Percentiles rank a stretch among this genome's conserved stretches.
Conservation (phyloP, 2,888 invertebrate species). For the Netelia fuscicornis region DNA sequence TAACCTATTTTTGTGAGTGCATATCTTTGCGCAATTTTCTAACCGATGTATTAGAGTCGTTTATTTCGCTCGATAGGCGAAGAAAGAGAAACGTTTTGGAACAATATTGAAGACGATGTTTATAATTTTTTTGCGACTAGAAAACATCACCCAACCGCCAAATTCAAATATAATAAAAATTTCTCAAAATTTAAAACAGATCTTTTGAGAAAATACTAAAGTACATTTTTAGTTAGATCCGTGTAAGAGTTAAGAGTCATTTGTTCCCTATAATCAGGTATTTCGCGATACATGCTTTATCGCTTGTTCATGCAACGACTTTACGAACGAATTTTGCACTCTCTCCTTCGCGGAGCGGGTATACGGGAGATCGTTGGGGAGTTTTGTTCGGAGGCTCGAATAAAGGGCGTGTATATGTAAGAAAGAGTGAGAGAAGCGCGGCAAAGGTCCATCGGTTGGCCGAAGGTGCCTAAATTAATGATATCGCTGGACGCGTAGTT, state of each 20-base stretch:
- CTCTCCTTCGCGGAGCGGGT: not conserved
- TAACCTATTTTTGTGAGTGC: no score
- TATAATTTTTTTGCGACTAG: no score
- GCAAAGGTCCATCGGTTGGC: constrained; percentile 72
- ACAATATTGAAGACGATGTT: no score
- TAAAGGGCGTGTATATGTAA: constrained; percentile 59
- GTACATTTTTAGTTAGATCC: not conserved
- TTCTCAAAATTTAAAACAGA: no score
- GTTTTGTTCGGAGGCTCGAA: constrained; percentile 40
- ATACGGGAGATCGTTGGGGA: not conserved
- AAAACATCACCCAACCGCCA: no score
- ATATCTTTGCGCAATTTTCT: no score
- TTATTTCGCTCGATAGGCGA: no score
- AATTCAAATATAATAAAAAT: no score
- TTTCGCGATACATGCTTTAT: constrained; percentile 41
- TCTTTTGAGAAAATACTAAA: no score
- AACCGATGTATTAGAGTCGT: no score
- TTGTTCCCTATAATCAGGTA: constrained; percentile 19
- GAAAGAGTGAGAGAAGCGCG: constrained; percentile 25
- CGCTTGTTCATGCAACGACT: constrained; percentile 33
- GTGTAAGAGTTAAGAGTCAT: not conserved
- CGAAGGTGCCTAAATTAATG: constrained; percentile 79
- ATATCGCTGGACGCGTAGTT: constrained; percentile 71
- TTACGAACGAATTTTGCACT: not conserved
- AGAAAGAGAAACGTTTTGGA: no score